These are phyloP conservation scores for Zhengitettix transpicula DNA, from an alignment of 2,888 invertebrate genomes.

Conservation along the genomic window DNA sequence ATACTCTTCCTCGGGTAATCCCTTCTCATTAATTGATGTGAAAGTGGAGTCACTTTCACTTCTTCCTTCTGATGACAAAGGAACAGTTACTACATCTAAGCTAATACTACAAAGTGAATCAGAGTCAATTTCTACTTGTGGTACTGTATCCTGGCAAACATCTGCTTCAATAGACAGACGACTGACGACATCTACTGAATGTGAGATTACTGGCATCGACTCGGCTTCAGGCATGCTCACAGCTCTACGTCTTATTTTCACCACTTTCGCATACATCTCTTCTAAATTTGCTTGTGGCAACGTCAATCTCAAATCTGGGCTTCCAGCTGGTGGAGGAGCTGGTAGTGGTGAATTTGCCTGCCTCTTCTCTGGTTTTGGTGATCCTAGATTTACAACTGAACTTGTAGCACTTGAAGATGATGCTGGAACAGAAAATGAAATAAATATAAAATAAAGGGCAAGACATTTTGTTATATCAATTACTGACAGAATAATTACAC, in stretches of 20 bases:
- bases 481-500: too few species aligned
- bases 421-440: constrained; percentile 24
- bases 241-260: constrained; percentile 36
- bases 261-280: constrained; percentile 80
- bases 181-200: background rate
- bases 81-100: background rate
- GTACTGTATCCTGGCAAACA: background rate
- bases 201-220: background rate
- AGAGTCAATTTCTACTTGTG: background rate
- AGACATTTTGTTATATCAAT: too few species aligned
- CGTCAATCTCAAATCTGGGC: constrained; percentile 27
- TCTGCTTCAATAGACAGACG: background rate
- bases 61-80: background rate
- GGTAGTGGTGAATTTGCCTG: constrained; percentile 80
- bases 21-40: background rate
- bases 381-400: constrained; percentile 58
- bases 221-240: background rate
- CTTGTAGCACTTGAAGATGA: constrained; percentile 57
- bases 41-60: background rate
- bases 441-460: too few species aligned
- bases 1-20: constrained; percentile 30
- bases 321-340: constrained; percentile 43
- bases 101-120: background rate
- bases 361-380: constrained; percentile 77
- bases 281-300: constrained; percentile 41